Evolutionary conservation across 1,140 invertebrate species (phyloP), one percentile per base, ranked within the genome.

Genomic region (Cydia pomonella): DNA sequence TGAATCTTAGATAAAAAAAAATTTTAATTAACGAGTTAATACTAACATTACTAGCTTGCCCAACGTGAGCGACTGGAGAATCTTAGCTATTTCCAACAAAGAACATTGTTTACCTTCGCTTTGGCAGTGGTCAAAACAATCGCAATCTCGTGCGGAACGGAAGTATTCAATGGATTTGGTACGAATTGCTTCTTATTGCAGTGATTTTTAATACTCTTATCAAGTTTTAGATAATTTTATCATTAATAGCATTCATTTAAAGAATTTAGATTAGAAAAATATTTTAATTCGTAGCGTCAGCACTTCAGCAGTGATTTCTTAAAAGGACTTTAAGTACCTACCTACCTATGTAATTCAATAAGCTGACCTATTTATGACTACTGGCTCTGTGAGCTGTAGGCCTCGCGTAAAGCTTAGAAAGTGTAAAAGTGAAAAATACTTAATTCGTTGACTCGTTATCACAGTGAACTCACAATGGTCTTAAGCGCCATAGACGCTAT

Each of bases 31-130:
- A 50, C 16, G 38, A 41, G 10, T 41, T 41, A 7, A 41, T 41
- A 38, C 6, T 6, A 7, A 38, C 33, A 38, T 16, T 47, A 50
- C n/a, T 18, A 50, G 6, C 47, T 6, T 18, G 44, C 13, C 0
- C 4, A 13, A 47, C 12, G 12, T 3, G 3, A 47, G 18, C 16
- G 6, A 18, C n/a, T 18, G 50, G 50, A 53, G 50, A 53, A 53
- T 53, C 50, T 53, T 53, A 53, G 50, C 16, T 53, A 53, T 53
- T 53, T 18, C 50, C 50, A 59, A 59, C 53, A 59, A 59, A 59
- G 50, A 53, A 18, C 50, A 53, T 9, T 59, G 53, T 59, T 59
- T 59, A 59, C 21, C 53, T 23, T 53, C 6, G 16, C n/a, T 59
- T 12, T 23, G 21, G 53, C 53, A 59, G 53, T 59, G 53, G 18